Conservation (phyloP, 1,140 invertebrate species). For the Hormaphis cornu region DNA sequence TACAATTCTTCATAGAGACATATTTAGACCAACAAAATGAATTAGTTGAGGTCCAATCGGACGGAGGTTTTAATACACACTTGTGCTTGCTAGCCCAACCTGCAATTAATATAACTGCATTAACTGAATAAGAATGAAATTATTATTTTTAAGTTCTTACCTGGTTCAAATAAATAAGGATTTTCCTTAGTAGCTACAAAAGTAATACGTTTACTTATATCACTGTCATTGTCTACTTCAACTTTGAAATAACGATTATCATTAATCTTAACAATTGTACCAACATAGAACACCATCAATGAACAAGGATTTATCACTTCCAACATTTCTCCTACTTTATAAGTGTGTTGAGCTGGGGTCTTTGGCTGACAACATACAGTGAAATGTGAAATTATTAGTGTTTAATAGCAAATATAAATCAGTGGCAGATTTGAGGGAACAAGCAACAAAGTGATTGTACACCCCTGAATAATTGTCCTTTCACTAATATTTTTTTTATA, state of each 20-base stretch:
- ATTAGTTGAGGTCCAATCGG: neutral
- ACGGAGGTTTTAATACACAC: slow-evolving; percentile 1
- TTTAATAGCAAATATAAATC: neutral
- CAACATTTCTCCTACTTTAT: slow-evolving; percentile 10
- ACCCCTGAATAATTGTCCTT: too few species aligned
- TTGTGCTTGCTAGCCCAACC: slow-evolving; percentile 22
- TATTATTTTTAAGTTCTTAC: neutral
- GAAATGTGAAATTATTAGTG: neutral
- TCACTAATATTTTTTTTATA: too few species aligned
- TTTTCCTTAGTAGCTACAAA: slow-evolving; percentile 28
- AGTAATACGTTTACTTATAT: neutral
- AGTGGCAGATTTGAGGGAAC: too few species aligned
- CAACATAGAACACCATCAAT: slow-evolving; percentile 14
- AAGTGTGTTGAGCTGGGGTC: slow-evolving; percentile 7
- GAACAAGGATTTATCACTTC: slow-evolving; percentile 25
- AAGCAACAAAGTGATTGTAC: too few species aligned
- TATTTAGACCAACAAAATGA: slow-evolving; percentile 18
- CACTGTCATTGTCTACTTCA: neutral
- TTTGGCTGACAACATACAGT: neutral
- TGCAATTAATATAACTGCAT: neutral
- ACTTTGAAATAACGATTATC: slow-evolving; percentile 27
- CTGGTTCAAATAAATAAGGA: slow-evolving; percentile 17
- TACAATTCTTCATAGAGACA: neutral
- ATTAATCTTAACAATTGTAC: slow-evolving; percentile 3
- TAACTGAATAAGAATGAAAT: neutral